Conservation (phyloP, 1,140 invertebrate genomes). For the Drosophila kohkoa region DNA sequence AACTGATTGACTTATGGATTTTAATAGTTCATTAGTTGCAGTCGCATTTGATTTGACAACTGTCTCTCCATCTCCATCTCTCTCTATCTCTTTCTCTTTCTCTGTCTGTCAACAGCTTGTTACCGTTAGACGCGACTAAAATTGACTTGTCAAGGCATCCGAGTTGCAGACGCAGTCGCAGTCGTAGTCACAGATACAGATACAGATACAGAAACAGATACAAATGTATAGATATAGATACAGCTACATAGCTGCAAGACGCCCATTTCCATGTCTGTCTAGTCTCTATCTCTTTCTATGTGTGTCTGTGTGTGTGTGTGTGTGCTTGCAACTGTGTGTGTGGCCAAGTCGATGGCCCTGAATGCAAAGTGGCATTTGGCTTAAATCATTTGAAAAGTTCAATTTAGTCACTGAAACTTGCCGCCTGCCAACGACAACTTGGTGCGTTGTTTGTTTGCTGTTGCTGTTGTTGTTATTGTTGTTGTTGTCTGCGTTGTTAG, state of each 20-base stretch:
- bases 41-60: slow-evolving; percentile 7
- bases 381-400: slow-evolving; percentile 70
- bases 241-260: slow-evolving; percentile 14
- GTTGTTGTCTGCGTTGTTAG: too few relatives aligned
- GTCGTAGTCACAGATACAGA: slow-evolving; percentile 28
- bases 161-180: slow-evolving; percentile 31
- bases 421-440: slow-evolving; percentile 31
- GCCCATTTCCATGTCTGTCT: slow-evolving; percentile 46
- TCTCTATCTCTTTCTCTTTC: not conserved
- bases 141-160: slow-evolving; percentile 61
- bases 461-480: not conserved
- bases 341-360: slow-evolving; percentile 65
- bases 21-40: slow-evolving; percentile 15
- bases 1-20: slow-evolving; percentile 23
- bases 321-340: slow-evolving; percentile 36
- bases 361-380: slow-evolving; percentile 68
- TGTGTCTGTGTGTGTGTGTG: slow-evolving; percentile 6
- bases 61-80: not conserved
- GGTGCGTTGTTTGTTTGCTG: slow-evolving; percentile 50
- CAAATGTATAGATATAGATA: slow-evolving; percentile 17
- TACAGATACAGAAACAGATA: slow-evolving; percentile 12
- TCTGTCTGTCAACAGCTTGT: slow-evolving; percentile 51
- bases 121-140: slow-evolving; percentile 56
- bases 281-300: not conserved
- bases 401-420: slow-evolving; percentile 65